Base-by-base conservation (phyloP, 2,888 invertebrate species). In the Linhomoeus sp. region DNA sequence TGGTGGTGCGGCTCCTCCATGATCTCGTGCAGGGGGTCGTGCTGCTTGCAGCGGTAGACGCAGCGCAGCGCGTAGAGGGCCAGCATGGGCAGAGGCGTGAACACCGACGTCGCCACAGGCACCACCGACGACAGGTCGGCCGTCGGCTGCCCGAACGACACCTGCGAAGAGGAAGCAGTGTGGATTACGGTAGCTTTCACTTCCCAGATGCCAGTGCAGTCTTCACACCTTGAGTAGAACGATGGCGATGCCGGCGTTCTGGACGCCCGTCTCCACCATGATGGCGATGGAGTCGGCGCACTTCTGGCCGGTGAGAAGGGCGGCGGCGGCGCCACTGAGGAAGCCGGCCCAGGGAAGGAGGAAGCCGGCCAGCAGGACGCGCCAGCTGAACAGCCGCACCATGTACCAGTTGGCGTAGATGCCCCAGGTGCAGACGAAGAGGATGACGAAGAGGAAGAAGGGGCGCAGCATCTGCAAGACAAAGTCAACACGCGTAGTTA, bases 31-130 rank as follows among this genome's bases (percentile, higher is more conserved):
- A n/a, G n/a, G n/a, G n/a, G n/a, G n/a, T n/a, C n/a, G n/a, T n/a
- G n/a, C 24, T 29, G 29, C 29, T 5, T 29, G 29, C 37, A 45
- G 17, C 20, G 9, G 15, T n/a, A 22, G 17, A 45, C 12, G 24
- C 36, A 46, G 36, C 29, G 44, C 19, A 39, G n/a, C 20, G 19
- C 20, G 24, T 53, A 52, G 33, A 50, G 48, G 37, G 72, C 62
- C 17, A 76, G 68, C 59, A 88, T 72, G 0, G 90, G 88, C 24
- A 87, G 63, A 0, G 90, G 90, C 1, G 90, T 90, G 82, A 90
- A 85, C 41, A 86, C 78, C 20, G 88, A 87, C 22, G 84, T 80
- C 2, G 84, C 76, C 0, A 90, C 86, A 2, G 90, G 88, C 49
- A 84, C 75, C 56, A 87, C 84, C 77, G 72, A 49, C 71, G 62